A percentile compares a stretch with the other conserved stretches of the same genome.
Conservation (phyloP, 2,888 invertebrate genomes). For the Leptothorax acervorum region DNA sequence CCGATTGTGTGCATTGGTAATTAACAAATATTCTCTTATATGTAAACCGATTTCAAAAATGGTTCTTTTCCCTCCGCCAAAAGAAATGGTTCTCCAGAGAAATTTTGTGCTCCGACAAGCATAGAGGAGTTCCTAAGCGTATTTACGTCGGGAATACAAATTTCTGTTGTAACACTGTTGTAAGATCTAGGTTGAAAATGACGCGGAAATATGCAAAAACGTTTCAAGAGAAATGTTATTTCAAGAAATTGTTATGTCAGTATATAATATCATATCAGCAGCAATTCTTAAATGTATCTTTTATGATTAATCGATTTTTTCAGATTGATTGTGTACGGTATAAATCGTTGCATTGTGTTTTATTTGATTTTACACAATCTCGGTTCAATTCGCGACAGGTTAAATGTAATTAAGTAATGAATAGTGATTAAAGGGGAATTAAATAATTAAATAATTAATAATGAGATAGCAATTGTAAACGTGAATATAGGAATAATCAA, state of each 20-base stretch:
- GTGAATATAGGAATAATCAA: conserved; percentile 2
- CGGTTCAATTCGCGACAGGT: background rate
- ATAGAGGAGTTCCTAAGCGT: conserved; percentile 3
- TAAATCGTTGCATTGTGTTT: background rate
- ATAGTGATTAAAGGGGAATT: conserved; percentile 14
- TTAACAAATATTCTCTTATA: background rate
- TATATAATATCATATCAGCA: background rate
- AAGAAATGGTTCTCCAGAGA: conserved; percentile 51
- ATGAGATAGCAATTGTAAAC: background rate
- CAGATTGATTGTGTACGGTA: background rate
- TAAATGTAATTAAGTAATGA: conserved; percentile 1
- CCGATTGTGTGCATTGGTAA: background rate
- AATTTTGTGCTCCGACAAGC: conserved; percentile 47
- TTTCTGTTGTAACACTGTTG: conserved; percentile 19
- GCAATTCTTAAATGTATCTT: background rate
- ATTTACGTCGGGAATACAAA: conserved; percentile 31
- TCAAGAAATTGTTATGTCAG: background rate
- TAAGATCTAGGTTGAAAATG: background rate
- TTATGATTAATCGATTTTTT: background rate
- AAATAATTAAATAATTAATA: conserved; percentile 16
- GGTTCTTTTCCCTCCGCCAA: background rate
- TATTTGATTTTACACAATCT: background rate
- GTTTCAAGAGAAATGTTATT: background rate
- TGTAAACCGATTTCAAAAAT: background rate
- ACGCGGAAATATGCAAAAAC: conserved; percentile 13